phyloP scores from a whole-genome alignment of 2,113 vertebrate species.

The Datnioides undecimradiatus region DNA sequence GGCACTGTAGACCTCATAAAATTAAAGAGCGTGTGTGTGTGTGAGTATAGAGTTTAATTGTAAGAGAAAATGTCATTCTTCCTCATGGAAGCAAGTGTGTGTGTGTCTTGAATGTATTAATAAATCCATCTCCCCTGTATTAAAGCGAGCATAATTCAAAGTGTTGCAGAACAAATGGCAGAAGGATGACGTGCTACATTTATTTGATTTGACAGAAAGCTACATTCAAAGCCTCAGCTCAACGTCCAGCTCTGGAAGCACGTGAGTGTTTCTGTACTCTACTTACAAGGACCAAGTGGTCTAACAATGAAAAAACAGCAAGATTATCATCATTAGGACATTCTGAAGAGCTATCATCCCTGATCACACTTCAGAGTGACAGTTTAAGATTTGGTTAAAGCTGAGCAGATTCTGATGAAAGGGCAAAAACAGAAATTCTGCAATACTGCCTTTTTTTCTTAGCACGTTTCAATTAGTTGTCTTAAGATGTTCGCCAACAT shows the following conservation, averaged over 20 bases:
- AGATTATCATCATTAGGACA: not conserved
- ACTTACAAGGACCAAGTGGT: not conserved
- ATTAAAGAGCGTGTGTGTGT: not conserved
- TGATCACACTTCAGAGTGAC: not conserved
- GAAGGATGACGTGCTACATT: slow-evolving; percentile 36
- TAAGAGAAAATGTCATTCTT: not conserved
- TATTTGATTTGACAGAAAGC: slow-evolving; percentile 43
- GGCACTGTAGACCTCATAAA: not conserved
- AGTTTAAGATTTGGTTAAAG: not conserved
- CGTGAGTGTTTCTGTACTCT: slow-evolving; percentile 14
- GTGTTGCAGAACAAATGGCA: slow-evolving; percentile 34
- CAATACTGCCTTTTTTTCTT: too few species aligned
- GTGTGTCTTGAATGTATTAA: slow-evolving; percentile 12
- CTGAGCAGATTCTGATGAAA: too few species aligned
- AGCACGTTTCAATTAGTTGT: too few species aligned
- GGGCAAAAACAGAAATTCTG: too few species aligned
- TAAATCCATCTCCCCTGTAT: slow-evolving; percentile 21
- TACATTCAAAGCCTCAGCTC: slow-evolving; percentile 29
- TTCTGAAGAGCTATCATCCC: not conserved
- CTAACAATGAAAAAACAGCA: not conserved
- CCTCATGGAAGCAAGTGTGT: not conserved
- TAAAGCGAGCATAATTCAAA: slow-evolving; percentile 27
- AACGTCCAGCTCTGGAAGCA: not conserved
- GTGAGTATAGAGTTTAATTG: not conserved
- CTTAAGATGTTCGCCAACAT: too few species aligned